Percentiles rank a stretch among this genome's conserved stretches.
Evolutionary conservation across 2,888 invertebrate species (phyloP).

Genomic region (Luperina testacea): DNA sequence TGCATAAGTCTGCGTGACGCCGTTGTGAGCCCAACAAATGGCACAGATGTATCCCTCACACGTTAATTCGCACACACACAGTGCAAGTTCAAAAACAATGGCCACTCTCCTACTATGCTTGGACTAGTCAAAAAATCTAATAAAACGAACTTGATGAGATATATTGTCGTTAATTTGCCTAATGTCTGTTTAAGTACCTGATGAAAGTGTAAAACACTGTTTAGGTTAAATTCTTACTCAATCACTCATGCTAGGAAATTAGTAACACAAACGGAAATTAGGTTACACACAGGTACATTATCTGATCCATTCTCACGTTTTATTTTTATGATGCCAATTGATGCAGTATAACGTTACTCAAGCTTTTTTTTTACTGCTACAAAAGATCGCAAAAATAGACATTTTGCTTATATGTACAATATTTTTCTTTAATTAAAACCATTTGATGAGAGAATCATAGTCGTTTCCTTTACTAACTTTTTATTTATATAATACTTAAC

Average conservation of each 20-base stretch:
- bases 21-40: background rate
- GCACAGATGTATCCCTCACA: background rate
- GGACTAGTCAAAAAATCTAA: background rate
- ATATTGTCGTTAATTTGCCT: background rate
- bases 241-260: background rate
- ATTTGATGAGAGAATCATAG: background rate
- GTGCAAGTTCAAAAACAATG: background rate
- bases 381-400: background rate
- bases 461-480: background rate
- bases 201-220: background rate
- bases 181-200: background rate
- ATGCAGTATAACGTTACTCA: background rate
- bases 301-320: background rate
- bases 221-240: background rate
- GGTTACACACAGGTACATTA: background rate
- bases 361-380: background rate
- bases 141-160: background rate
- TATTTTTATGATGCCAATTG: background rate
- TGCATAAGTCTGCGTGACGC: background rate
- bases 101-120: background rate
- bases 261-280: background rate
- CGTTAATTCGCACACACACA: background rate
- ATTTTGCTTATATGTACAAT: background rate
- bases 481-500: background rate
- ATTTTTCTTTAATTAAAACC: background rate